A percentile compares a stretch with the other conserved stretches of the same genome.
Conservation (phyloP, 2,888 invertebrate genomes). For the Apodemia mormo region DNA sequence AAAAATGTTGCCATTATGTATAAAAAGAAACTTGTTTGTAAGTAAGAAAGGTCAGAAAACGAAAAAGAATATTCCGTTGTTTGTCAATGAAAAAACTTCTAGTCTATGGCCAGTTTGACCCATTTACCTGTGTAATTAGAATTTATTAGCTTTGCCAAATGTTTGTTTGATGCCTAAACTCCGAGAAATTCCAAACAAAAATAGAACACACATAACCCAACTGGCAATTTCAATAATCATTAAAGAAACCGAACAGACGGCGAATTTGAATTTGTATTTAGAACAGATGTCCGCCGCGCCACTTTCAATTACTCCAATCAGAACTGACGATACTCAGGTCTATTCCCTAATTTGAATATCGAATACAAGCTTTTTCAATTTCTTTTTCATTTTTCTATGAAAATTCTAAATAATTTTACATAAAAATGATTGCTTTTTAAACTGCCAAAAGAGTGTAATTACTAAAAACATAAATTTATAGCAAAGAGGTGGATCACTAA, state of each 20-base stretch:
- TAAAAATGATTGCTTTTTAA: neutral
- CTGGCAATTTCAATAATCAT: slow-evolving; percentile 76
- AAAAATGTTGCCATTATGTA: too few species aligned
- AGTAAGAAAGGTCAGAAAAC: neutral
- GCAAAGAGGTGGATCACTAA: too few species aligned
- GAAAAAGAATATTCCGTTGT: neutral
- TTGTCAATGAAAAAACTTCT: slow-evolving; percentile 20
- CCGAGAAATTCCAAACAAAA: slow-evolving; percentile 59
- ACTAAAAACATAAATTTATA: too few species aligned
- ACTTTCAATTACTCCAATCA: slow-evolving; percentile 58
- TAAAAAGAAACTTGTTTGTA: too few species aligned
- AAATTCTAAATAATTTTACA: neutral
- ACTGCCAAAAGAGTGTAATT: neutral
- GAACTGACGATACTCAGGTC: slow-evolving; percentile 50
- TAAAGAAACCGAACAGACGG: slow-evolving; percentile 62
- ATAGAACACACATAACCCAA: slow-evolving; percentile 60
- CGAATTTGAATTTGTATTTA: slow-evolving; percentile 55
- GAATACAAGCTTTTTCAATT: slow-evolving; percentile 46
- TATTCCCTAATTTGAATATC: slow-evolving; percentile 59
- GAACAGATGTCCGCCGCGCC: slow-evolving; percentile 57
- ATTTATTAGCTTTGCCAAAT: slow-evolving; percentile 25
- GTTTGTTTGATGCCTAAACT: slow-evolving; percentile 38
- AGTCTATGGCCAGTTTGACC: slow-evolving; percentile 24
- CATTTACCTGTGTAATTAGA: slow-evolving; percentile 25
- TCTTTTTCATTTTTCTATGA: slow-evolving; percentile 6